Evolutionary conservation across 2,797 vertebrate species (phyloP).

Genomic region (Coreius guichenoti): DNA sequence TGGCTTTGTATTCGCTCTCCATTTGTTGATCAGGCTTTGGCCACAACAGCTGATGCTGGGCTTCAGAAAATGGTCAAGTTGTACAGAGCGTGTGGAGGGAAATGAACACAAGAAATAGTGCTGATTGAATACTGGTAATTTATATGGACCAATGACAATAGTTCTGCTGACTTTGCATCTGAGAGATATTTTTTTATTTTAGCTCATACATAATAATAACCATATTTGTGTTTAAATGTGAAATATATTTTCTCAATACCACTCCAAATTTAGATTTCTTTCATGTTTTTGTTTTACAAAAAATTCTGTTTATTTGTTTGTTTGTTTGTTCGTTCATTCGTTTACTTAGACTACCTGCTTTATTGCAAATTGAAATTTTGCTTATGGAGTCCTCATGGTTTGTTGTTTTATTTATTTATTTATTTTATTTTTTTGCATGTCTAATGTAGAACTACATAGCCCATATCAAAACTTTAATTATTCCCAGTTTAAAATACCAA

Average conservation of each 20-base stretch:
- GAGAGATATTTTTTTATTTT: neutral
- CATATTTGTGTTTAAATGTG: neutral
- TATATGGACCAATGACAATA: neutral
- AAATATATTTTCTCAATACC: too few relatives aligned
- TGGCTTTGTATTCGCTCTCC: slow-evolving; percentile 76
- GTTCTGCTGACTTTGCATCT: neutral
- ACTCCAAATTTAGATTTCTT: too few relatives aligned
- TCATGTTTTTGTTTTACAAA: too few relatives aligned
- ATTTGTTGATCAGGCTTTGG: slow-evolving; percentile 77
- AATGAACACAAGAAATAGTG: slow-evolving; percentile 32
- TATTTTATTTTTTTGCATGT: neutral
- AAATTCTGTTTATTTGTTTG: too few relatives aligned
- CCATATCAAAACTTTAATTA: slow-evolving; percentile 1
- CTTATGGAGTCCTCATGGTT: neutral
- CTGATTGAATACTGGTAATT: slow-evolving; percentile 44
- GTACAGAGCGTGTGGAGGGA: slow-evolving; percentile 25
- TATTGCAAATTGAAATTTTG: neutral
- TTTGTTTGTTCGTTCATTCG: neutral
- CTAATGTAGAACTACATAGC: neutral
- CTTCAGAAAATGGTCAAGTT: slow-evolving; percentile 66
- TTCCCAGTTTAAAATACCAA: slow-evolving; percentile 66
- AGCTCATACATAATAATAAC: neutral
- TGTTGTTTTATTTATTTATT: too few relatives aligned
- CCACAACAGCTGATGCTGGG: slow-evolving; percentile 66
- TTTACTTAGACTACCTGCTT: neutral